Percentiles rank a stretch among this genome's conserved stretches.
These are phyloP conservation scores for Eumerus sabulonum DNA, from an alignment of 2,888 invertebrate genomes.

Conservation along the genomic window DNA sequence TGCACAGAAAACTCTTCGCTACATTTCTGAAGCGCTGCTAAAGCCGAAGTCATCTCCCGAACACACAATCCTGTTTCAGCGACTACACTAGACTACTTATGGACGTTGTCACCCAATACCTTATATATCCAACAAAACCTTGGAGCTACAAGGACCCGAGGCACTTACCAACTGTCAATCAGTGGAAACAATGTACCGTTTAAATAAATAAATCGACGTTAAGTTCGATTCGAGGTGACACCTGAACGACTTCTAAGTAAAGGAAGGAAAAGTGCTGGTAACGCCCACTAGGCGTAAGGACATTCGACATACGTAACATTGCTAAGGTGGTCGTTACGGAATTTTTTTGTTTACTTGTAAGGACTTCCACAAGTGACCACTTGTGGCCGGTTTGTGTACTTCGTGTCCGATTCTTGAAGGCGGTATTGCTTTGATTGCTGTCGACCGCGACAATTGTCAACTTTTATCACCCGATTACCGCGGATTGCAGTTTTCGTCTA, in stretches of 20 bases:
- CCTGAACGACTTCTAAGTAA: conserved; percentile 40
- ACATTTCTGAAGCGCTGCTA: conserved; percentile 31
- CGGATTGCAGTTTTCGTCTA: conserved; percentile 22
- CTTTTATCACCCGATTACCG: conserved; percentile 38
- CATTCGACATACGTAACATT: not conserved
- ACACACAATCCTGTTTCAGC: conserved; percentile 1
- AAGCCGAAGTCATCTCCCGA: conserved; percentile 16
- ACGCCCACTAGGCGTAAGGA: conserved; percentile 23
- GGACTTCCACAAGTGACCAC: conserved; percentile 44
- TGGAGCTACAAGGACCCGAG: conserved; percentile 36
- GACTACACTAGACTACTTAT: too few relatives aligned
- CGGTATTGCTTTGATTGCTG: conserved; percentile 57
- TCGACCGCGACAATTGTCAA: conserved; percentile 49
- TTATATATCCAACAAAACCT: conserved; percentile 35
- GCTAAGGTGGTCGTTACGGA: conserved; percentile 36
- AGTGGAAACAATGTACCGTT: conserved; percentile 53
- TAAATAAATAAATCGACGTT: conserved; percentile 62
- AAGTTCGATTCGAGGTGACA: conserved; percentile 54
- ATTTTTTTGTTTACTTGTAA: conserved; percentile 45
- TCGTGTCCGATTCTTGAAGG: conserved; percentile 39
- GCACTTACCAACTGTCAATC: conserved; percentile 63
- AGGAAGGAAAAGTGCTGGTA: too few relatives aligned
- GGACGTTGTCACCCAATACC: too few relatives aligned
- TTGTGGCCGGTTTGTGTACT: conserved; percentile 21
- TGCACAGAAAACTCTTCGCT: conserved; percentile 75